Evolutionary conservation across 2,888 invertebrate genomes (phyloP).

Genomic region (Lasioglossum marginatum): DNA sequence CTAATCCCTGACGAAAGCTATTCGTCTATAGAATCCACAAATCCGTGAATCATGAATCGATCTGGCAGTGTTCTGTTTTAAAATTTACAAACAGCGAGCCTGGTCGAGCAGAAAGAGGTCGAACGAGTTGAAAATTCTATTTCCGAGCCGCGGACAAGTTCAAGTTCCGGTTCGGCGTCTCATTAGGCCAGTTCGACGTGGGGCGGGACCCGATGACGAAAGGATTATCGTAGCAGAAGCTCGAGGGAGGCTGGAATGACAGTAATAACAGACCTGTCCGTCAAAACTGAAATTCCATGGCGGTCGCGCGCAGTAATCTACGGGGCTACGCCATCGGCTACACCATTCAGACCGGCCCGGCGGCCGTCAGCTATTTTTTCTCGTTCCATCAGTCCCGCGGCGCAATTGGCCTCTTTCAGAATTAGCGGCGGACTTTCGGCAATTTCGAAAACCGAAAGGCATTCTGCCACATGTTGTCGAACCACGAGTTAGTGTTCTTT

Average conservation of each 20-base stretch:
- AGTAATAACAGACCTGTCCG: constrained; percentile 79
- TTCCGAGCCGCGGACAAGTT: constrained; percentile 31
- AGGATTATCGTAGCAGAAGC: constrained; percentile 67
- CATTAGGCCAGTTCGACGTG: constrained; percentile 70
- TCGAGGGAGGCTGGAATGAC: constrained; percentile 71
- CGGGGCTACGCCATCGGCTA: constrained; percentile 61
- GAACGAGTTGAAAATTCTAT: constrained; percentile 58
- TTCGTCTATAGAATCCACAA: neutral
- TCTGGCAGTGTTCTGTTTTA: too few species aligned
- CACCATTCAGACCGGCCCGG: constrained; percentile 62
- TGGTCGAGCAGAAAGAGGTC: neutral
- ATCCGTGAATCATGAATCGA: neutral
- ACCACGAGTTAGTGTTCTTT: constrained; percentile 26
- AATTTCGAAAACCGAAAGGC: constrained; percentile 58
- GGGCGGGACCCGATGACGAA: constrained; percentile 66
- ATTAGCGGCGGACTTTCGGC: constrained; percentile 23
- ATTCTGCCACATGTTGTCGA: neutral
- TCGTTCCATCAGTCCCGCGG: constrained; percentile 45
- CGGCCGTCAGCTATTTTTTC: constrained; percentile 75
- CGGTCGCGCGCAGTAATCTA: constrained; percentile 61
- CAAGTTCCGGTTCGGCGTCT: constrained; percentile 53
- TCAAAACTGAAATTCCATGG: constrained; percentile 73
- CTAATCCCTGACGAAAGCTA: neutral
- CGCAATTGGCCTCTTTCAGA: constrained; percentile 63
- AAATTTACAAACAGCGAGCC: neutral